phyloP scores from a whole-genome alignment of 2,113 vertebrate species.

The Sminthopsis crassicaudata region DNA sequence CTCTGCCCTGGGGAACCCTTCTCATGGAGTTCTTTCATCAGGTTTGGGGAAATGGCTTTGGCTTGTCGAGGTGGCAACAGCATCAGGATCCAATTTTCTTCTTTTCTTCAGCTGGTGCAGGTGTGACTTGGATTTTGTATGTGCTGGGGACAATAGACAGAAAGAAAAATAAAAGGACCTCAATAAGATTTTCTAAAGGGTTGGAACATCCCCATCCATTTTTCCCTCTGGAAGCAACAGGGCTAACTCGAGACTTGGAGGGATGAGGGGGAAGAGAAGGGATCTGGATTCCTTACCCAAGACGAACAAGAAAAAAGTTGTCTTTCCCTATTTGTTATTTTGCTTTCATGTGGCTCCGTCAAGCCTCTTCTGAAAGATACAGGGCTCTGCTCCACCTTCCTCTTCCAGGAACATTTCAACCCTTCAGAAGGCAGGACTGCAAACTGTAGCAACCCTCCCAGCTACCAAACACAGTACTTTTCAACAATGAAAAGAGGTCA shows the following conservation, averaged over 20 bases:
- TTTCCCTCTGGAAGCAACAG: not conserved
- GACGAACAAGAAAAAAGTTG: not conserved
- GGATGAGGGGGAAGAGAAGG: no score
- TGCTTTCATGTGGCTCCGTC: not conserved
- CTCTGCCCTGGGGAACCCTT: not conserved
- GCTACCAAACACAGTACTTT: not conserved
- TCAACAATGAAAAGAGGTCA: not conserved
- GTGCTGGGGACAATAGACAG: conserved; percentile 85
- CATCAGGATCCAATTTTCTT: conserved; percentile 80
- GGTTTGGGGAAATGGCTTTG: conserved; percentile 20
- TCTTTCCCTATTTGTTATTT: not conserved
- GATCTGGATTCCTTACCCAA: not conserved
- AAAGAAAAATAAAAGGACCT: conserved; percentile 27
- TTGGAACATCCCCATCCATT: not conserved
- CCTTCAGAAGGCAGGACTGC: not conserved
- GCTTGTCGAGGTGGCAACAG: conserved; percentile 1
- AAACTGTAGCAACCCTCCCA: conserved; percentile 14
- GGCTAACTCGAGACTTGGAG: no score
- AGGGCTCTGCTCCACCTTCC: not conserved
- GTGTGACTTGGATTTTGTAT: conserved; percentile 94
- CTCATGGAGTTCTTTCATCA: not conserved
- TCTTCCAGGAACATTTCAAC: conserved; percentile 27
- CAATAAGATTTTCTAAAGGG: not conserved
- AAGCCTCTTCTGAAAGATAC: conserved; percentile 11
- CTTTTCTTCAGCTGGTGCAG: conserved; percentile 90